These are phyloP conservation scores for Drosophila nigrodunni DNA, from an alignment of 1,140 invertebrate species.

Conservation along the genomic window DNA sequence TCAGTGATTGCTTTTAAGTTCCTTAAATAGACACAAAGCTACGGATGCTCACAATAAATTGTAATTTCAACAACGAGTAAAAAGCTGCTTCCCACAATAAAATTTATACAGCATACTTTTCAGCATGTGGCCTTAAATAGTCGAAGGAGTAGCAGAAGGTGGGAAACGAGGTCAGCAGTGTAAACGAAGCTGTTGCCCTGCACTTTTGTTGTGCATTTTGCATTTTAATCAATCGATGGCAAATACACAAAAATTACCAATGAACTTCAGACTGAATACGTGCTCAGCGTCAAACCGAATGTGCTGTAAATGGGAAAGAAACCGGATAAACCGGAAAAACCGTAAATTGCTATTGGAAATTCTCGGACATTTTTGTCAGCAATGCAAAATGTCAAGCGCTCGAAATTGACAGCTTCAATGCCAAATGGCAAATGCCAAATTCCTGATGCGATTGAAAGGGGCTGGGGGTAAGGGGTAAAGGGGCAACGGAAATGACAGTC, in stretches of 20 bases:
- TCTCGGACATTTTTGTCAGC: constrained; percentile 21
- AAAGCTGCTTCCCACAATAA: too few relatives aligned
- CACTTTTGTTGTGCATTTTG: constrained; percentile 25
- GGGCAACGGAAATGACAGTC: constrained; percentile 31
- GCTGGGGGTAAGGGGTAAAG: background rate
- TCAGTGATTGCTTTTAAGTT: constrained; percentile 68
- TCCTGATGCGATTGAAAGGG: background rate
- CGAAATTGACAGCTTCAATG: constrained; percentile 25
- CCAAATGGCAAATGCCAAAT: background rate
- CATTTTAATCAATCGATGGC: constrained; percentile 51
- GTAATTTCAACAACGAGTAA: background rate
- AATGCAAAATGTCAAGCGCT: constrained; percentile 38
- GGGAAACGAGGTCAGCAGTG: constrained; percentile 7
- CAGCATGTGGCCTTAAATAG: background rate
- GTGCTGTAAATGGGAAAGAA: constrained; percentile 1
- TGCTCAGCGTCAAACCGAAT: background rate
- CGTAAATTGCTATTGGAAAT: constrained; percentile 35
- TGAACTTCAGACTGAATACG: constrained; percentile 11
- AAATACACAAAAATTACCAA: constrained; percentile 39
- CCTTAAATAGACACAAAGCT: constrained; percentile 26
- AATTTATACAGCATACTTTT: constrained; percentile 10
- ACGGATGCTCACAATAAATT: constrained; percentile 9
- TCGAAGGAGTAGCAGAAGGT: background rate
- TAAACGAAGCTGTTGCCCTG: background rate
- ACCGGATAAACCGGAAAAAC: constrained; percentile 19